phyloP scores from a whole-genome alignment of 2,797 vertebrate species.

The Centroberyx gerrardi region DNA sequence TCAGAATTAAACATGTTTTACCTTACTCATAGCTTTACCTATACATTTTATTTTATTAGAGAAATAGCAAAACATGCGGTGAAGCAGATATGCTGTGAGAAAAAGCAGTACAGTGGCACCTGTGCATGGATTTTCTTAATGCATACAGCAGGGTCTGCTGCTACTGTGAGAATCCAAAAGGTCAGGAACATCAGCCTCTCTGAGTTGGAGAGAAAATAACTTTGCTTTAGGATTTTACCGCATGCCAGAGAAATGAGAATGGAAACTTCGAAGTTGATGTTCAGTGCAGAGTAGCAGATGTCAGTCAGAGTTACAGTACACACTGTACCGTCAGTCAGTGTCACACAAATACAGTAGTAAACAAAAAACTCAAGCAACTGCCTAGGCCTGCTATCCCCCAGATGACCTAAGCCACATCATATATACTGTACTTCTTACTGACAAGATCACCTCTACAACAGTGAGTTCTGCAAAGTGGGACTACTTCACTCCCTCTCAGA shows the following conservation, averaged over 20 bases:
- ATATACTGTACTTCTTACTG: neutral
- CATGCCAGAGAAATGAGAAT: constrained; percentile 20
- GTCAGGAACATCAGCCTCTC: constrained; percentile 53
- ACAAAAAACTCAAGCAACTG: no score
- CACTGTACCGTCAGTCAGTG: neutral
- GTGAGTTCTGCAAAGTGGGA: neutral
- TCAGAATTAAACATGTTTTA: no score
- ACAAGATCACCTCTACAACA: neutral
- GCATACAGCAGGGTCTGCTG: constrained; percentile 5
- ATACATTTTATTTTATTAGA: neutral
- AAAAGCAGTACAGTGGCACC: constrained; percentile 14
- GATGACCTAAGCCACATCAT: neutral
- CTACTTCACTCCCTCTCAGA: neutral
- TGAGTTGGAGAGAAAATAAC: constrained; percentile 35
- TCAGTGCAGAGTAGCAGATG: constrained; percentile 25
- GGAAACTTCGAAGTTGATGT: constrained; percentile 17
- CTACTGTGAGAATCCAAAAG: constrained; percentile 48
- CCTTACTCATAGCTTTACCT: neutral
- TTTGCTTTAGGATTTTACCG: constrained; percentile 41
- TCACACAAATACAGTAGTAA: neutral
- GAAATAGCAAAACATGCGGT: neutral
- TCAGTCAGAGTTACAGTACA: constrained; percentile 23
- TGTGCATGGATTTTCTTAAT: constrained; percentile 17
- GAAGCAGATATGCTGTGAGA: neutral
- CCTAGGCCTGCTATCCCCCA: neutral